These are phyloP conservation scores for Xenus cinereus DNA, from an alignment of 2,113 vertebrate species.

Conservation along the genomic window DNA sequence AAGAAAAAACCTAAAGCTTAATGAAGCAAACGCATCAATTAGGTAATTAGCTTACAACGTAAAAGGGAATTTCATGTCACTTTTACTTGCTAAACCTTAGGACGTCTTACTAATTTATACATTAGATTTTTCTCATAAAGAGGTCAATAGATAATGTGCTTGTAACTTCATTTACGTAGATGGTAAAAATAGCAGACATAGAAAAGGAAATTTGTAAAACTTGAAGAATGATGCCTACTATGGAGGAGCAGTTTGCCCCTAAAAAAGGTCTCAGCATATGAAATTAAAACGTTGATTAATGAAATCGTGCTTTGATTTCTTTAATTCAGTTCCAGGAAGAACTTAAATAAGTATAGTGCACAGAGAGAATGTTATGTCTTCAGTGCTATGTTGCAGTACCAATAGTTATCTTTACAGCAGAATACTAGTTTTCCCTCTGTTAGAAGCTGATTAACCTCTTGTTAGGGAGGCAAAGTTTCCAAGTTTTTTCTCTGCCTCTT, in stretches of 20 bases:
- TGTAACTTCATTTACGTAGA: neutral
- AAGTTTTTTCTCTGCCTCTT: neutral
- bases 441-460: neutral
- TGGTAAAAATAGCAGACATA: neutral
- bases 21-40: constrained; percentile 40
- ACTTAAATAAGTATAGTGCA: neutral
- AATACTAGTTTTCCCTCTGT: neutral
- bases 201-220: neutral
- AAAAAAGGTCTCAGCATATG: neutral
- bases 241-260: neutral
- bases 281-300: neutral
- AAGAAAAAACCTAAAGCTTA: neutral
- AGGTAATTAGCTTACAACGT: constrained; percentile 47
- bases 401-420: neutral
- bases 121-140: constrained; percentile 2
- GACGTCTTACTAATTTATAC: constrained; percentile 4
- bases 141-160: neutral
- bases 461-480: neutral
- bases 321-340: neutral
- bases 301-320: neutral
- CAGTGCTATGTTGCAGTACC: neutral
- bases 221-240: neutral
- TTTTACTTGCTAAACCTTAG: constrained; percentile 25
- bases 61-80: constrained; percentile 33
- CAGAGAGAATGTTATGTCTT: neutral